Conservation (phyloP, 2,113 vertebrate genomes). For the Steatornis caripensis region DNA sequence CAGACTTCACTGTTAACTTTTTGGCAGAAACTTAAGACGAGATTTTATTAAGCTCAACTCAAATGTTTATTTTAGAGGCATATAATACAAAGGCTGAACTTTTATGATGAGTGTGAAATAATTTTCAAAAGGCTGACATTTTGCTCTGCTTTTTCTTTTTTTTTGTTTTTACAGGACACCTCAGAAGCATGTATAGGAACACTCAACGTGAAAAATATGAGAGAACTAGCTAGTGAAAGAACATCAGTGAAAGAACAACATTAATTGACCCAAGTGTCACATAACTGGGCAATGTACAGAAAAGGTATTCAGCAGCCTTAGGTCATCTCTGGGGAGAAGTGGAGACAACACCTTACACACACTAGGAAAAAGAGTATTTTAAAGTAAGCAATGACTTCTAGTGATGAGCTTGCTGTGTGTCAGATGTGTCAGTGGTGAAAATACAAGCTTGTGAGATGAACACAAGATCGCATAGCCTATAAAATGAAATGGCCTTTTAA, state of each 20-base stretch:
- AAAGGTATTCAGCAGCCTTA: not conserved
- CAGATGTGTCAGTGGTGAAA: not conserved
- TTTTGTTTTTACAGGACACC: not conserved
- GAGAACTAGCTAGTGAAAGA: not conserved
- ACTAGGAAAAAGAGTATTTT: not conserved
- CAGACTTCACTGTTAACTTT: not conserved
- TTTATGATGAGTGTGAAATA: not conserved
- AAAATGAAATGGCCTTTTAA: not conserved
- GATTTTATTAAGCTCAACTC: not conserved
- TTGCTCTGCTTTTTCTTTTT: not conserved
- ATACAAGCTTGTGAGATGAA: not conserved
- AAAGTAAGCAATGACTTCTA: not conserved
- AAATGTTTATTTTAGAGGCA: not conserved
- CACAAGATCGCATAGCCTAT: not conserved
- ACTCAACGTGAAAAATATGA: not conserved
- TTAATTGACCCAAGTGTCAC: not conserved
- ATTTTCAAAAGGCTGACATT: not conserved
- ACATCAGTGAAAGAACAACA: no score
- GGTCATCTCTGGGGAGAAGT: not conserved
- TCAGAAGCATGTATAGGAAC: not conserved
- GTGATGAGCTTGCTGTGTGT: not conserved
- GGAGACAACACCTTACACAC: accelerated
- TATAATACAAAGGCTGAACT: not conserved
- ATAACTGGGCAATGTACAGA: not conserved
- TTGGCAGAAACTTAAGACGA: not conserved